Evolutionary conservation across 2,113 vertebrate species (phyloP).

Genomic region (Pygoscelis adeliae): DNA sequence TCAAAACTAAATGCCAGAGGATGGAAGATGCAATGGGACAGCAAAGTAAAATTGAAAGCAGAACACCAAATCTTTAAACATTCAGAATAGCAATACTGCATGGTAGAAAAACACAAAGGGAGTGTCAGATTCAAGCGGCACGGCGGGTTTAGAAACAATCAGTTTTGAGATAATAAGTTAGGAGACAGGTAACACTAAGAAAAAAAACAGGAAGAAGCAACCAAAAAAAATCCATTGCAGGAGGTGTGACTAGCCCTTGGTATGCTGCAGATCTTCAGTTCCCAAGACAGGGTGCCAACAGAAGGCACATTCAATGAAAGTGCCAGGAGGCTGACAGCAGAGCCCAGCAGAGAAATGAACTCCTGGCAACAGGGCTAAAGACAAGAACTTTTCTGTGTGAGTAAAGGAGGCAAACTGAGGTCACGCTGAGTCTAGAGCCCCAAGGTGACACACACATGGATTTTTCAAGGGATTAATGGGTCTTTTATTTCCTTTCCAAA

Average conservation of each 20-base stretch:
- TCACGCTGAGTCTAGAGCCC: neutral
- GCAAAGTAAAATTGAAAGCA: neutral
- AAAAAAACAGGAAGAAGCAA: neutral
- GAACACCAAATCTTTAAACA: neutral
- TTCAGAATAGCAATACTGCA: neutral
- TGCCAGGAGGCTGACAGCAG: neutral
- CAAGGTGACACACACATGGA: neutral
- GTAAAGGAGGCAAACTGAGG: neutral
- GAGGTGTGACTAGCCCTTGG: neutral
- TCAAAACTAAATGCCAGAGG: neutral
- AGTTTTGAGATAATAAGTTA: neutral
- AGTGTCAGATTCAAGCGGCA: neutral
- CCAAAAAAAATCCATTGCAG: neutral
- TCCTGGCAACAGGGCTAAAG: neutral
- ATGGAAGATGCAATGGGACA: neutral
- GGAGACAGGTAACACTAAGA: neutral
- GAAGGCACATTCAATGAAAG: slow-evolving; percentile 1
- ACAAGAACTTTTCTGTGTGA: neutral
- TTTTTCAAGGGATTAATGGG: neutral
- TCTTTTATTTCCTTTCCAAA: slow-evolving; percentile 3
- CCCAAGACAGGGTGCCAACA: neutral
- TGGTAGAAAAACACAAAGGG: neutral
- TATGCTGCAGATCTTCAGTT: neutral
- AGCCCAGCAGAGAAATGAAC: slow-evolving; percentile 9
- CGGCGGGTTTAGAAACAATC: neutral